Base-by-base conservation (phyloP, 2,888 invertebrate species). In the Lycophotia porphyrea region DNA sequence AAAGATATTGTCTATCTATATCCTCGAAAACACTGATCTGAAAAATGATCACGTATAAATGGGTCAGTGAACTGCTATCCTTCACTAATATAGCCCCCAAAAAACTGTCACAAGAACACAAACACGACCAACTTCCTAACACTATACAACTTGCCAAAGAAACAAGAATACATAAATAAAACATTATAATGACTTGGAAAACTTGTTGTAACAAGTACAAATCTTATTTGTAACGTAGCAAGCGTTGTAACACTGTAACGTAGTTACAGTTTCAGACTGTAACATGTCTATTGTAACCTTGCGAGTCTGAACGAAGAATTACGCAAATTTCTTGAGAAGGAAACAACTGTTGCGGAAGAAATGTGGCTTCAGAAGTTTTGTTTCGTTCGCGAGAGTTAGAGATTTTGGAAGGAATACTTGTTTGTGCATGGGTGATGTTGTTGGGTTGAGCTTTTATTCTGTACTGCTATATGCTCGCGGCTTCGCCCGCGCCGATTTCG, bases 141-240 rank as follows among this genome's bases (percentile, higher is more conserved):
- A 76, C 74, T 77, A 82, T 65, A 67, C 55, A 65, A 78, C 70
- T 84, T 84, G 61, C 69, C 74, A 79, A 79, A 72, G 74, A 68
- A 73, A 82, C 77, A 72, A 73, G 81, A 77, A 71, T 63, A 55
- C 71, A 76, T 74, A 78, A 83, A 81, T 81, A 86, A 83, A 84
- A 86, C 81, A 83, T 73, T 80, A 69, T 75, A 85, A 86, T 77
- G 64, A 76, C 67, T 80, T 83, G 18, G 58, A 70, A 74, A 86
- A 86, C 76, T 86, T 84, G 65, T 72, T 75, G 80, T 77, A 73
- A 86, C 82, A 74, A 84, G 77, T 71, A 77, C 84, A 81, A 83
- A 86, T 83, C 74, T 81, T 86, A 79, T 86, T 86, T 86, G 87
- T 83, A 83, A 86, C 77, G 52, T 86, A 76, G 76, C 65, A 64